Base-by-base conservation (phyloP, 2,797 vertebrate species). In the Anguilla anguilla region DNA sequence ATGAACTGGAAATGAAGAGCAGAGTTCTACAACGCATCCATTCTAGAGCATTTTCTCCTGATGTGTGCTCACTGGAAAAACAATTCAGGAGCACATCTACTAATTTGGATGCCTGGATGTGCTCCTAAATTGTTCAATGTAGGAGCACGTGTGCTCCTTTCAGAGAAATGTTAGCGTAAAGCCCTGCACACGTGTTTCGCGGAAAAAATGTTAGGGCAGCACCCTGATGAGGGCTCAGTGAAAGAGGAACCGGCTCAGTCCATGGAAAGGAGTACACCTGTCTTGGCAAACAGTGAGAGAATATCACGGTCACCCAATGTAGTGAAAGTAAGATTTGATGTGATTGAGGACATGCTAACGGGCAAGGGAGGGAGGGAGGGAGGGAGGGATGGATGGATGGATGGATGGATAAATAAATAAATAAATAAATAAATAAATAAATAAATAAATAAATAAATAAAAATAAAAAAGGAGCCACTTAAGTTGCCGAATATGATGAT, bases 401-500 rank as follows among this genome's bases (percentile, higher is more conserved):
- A 7, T 57, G 67, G 55, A 7, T 57, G 86, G 88, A 46, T 82
- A 39, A 39, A 39, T 57, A 35, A 59, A 87, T 84, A 43, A 31
- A 69, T 87, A 87, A 89, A 46, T 82, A 35, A 35, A 31, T 57
- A 35, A 64, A 87, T 84, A 43, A 39, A 67, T 87, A 87, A 89
- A 46, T 82, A 31, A 0, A 35, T 57, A 35, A 64, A 87, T 84
- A 43, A 39, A 67, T 87, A 87, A 89, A 46, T 82, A n/a, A 39
- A 39, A 39, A 39, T 39, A 39, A 43, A 46, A 83, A 55, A 53
- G 46, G 17, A 82, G 69, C 64, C n/a, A 86, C 89, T 87, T 49
- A 82, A 79, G 86, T 31, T 69, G 86, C 53, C 17, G 85, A 88
- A 92, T 91, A 88, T 90, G 61, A 91, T 72, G 89, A 88, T 88